These are phyloP conservation scores for Oreochromis spilurus DNA, from an alignment of 2,113 vertebrate species.

Conservation along the genomic window DNA sequence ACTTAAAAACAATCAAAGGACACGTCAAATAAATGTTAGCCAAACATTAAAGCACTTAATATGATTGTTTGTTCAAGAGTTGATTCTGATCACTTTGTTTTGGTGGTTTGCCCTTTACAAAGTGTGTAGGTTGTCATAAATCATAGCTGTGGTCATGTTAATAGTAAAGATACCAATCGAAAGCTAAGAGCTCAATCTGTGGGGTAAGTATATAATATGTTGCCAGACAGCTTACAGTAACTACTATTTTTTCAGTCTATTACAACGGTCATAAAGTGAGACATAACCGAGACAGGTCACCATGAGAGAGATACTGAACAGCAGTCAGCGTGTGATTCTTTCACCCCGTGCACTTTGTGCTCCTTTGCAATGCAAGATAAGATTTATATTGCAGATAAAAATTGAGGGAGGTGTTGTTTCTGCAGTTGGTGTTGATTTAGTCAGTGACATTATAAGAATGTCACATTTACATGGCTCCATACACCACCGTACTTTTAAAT, in stretches of 20 bases:
- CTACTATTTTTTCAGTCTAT: neutral
- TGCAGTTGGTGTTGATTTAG: neutral
- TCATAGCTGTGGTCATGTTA: neutral
- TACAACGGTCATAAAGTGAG: neutral
- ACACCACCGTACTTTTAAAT: neutral
- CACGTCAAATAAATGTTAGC: neutral
- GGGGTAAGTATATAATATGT: neutral
- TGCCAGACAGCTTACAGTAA: neutral
- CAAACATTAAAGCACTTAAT: neutral
- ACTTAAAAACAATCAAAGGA: neutral
- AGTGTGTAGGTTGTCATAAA: neutral
- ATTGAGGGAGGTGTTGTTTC: neutral
- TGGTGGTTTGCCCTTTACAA: neutral
- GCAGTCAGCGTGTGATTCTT: neutral
- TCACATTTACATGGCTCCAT: neutral
- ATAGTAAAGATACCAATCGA: neutral
- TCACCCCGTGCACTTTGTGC: neutral
- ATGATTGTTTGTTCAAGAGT: neutral
- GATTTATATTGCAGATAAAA: neutral
- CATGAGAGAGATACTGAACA: neutral
- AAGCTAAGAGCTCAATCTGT: neutral
- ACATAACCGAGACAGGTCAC: neutral
- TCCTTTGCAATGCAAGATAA: neutral
- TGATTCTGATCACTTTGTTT: neutral
- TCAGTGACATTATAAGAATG: neutral